Evolutionary conservation across 2,888 invertebrate species (phyloP).

Genomic region (Falcaria lacertinaria): DNA sequence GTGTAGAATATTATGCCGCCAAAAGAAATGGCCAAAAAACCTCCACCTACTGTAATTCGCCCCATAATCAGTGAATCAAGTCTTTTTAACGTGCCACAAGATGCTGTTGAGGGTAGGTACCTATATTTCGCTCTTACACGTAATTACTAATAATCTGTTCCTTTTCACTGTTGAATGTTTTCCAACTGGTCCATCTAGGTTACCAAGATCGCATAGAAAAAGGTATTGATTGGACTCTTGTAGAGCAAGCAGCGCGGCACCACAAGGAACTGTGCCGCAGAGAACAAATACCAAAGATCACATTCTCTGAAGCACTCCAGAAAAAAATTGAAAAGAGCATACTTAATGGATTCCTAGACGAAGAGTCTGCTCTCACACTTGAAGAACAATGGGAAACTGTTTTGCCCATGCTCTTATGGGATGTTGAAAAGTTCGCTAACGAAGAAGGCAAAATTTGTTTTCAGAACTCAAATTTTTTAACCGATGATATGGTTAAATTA

Average conservation of each 20-base stretch:
- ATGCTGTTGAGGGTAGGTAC: conserved; percentile 51
- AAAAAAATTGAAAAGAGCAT: conserved; percentile 55
- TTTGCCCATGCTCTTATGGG: conserved; percentile 56
- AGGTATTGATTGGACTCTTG: conserved; percentile 55
- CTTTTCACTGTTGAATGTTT: too few relatives aligned
- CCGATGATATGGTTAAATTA: conserved; percentile 46
- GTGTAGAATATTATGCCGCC: conserved; percentile 40
- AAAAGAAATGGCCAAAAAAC: conserved; percentile 46
- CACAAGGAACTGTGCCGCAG: conserved; percentile 41
- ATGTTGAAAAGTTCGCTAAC: conserved; percentile 52
- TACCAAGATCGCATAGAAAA: conserved; percentile 57
- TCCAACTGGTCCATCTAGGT: conserved; percentile 31
- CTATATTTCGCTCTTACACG: too few relatives aligned
- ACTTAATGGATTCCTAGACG: conserved; percentile 46
- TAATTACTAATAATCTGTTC: too few relatives aligned
- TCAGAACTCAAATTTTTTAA: conserved; percentile 44
- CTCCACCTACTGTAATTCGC: conserved; percentile 30
- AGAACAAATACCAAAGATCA: conserved; percentile 26
- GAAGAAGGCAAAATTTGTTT: conserved; percentile 60
- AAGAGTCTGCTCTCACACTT: conserved; percentile 41
- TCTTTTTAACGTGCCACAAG: conserved; percentile 45
- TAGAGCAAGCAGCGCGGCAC: conserved; percentile 40
- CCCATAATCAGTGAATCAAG: conserved; percentile 58
- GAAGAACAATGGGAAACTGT: conserved; percentile 56
- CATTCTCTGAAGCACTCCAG: conserved; percentile 50